Evolutionary conservation across 2,888 invertebrate species (phyloP).

Genomic region (Unio pictorum): DNA sequence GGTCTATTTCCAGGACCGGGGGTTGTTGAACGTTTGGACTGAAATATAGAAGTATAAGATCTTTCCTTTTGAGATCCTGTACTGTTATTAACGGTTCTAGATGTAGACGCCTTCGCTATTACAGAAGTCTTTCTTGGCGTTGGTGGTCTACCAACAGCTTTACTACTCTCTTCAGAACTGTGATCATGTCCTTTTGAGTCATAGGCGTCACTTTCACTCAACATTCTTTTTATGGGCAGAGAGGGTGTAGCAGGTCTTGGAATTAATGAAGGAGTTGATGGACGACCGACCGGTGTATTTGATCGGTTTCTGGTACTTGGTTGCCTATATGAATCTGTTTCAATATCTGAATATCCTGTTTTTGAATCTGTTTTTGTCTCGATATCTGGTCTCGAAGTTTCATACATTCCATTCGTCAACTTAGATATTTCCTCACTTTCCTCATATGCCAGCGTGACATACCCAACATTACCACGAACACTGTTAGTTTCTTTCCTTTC

Average conservation of each 20-base stretch:
- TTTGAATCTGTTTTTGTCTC: too few species aligned
- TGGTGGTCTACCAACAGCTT: slow-evolving; percentile 30
- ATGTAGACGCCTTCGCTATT: slow-evolving; percentile 34
- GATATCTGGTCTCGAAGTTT: slow-evolving; percentile 2
- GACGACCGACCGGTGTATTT: slow-evolving; percentile 31
- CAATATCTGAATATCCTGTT: too few species aligned
- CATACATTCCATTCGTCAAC: slow-evolving; percentile 10
- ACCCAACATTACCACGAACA: slow-evolving; percentile 26
- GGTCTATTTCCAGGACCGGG: slow-evolving; percentile 39
- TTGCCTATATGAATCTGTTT: too few species aligned
- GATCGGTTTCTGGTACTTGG: too few species aligned
- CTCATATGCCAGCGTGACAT: slow-evolving; percentile 25
- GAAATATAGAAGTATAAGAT: slow-evolving; percentile 49
- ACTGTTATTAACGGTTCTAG: slow-evolving; percentile 8
- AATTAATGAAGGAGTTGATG: slow-evolving; percentile 43
- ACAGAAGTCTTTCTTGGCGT: slow-evolving; percentile 40
- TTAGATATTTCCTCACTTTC: slow-evolving; percentile 9
- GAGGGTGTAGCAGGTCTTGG: slow-evolving; percentile 45
- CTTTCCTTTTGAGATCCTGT: slow-evolving; percentile 29
- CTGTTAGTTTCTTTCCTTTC: slow-evolving; percentile 21
- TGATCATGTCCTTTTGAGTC: background rate
- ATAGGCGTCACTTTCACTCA: slow-evolving; percentile 12
- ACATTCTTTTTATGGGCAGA: slow-evolving; percentile 21
- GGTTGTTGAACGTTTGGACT: slow-evolving; percentile 47
- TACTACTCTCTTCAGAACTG: slow-evolving; percentile 5